Evolutionary conservation across 2,888 invertebrate genomes (phyloP), one percentile per base, ranked within the genome.

Genomic region (Tortricodes alternella): DNA sequence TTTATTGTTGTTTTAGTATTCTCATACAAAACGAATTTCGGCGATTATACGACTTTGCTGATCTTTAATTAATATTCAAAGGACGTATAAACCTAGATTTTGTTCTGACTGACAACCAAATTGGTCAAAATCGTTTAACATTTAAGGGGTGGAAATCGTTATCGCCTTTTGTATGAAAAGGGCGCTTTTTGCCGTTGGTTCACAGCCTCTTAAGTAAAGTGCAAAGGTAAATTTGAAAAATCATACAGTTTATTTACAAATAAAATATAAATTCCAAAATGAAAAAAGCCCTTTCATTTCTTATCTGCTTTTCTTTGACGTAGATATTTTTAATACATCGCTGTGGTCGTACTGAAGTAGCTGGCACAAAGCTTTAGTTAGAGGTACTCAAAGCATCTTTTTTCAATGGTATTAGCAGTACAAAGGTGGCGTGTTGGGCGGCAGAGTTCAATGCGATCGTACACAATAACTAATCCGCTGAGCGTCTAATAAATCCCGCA

Each of bases 341-440:
- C 44, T 46, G 24, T 16, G 44, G 38, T 51, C 16, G 32, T 57
- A 44, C 46, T 46, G 51, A 24, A 57, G 44, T 32, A 51, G 29
- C 51, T 51, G 21, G 21, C 21, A 49, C 50, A 46, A 49, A 43
- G 48, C 35, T 24, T 48, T 55, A 37, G n/a, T n/a, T 29, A 24
- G 21, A 19, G 23, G 18, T 18, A 44, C 16, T 11, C 11, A 55
- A 27, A 55, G 41, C 21, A 29, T 49, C 35, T 23, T 29, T 49
- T 49, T 43, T 27, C 48, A 55, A 43, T 18, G 29, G 55, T 37
- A 55, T 49, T 37, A 49, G 48, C 49, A 43, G 37, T 21, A 37
- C 55, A 55, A 55, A 55, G 55, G 55, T 49, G 29, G 52, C 43
- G 19, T 43, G 35, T 35, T 9, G 4, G 3, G 3, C 4, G n/a